Percentiles rank a stretch among this genome's conserved stretches.
These are phyloP conservation scores for Neosilurus hyrtlii DNA, from an alignment of 2,797 vertebrate genomes.

Conservation along the genomic window DNA sequence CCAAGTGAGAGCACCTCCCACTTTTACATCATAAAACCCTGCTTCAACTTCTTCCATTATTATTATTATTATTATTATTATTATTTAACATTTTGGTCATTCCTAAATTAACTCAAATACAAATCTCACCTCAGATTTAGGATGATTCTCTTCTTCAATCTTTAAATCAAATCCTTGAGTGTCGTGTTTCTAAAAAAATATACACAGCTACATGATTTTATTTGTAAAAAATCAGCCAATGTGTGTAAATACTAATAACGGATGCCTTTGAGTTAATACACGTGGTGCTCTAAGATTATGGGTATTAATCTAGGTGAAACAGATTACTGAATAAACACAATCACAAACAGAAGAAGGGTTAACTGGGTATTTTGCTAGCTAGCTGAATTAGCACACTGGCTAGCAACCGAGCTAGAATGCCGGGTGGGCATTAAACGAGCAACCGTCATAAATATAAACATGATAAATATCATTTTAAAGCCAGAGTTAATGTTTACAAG, in stretches of 20 bases:
- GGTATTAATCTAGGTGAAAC: not conserved
- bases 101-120: not conserved
- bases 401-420: conserved; percentile 10
- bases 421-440: conserved; percentile 6
- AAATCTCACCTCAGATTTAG: conserved; percentile 1
- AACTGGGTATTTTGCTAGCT: not conserved
- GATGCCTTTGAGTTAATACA: not conserved
- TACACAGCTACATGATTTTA: not conserved
- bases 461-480: not conserved
- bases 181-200: not conserved
- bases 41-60: too few species aligned
- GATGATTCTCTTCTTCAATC: not conserved
- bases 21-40: too few species aligned
- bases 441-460: not conserved
- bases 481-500: not conserved
- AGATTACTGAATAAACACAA: not conserved
- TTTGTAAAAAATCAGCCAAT: not conserved
- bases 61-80: too few species aligned
- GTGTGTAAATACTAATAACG: too few species aligned
- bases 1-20: too few species aligned
- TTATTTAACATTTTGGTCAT: not conserved
- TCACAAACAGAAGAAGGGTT: not conserved
- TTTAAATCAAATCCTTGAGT: not conserved
- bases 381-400: not conserved
- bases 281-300: not conserved